A percentile compares a stretch with the other conserved stretches of the same genome.
Conservation (phyloP, 2,888 invertebrate species). For the Salpingus planirostris region DNA sequence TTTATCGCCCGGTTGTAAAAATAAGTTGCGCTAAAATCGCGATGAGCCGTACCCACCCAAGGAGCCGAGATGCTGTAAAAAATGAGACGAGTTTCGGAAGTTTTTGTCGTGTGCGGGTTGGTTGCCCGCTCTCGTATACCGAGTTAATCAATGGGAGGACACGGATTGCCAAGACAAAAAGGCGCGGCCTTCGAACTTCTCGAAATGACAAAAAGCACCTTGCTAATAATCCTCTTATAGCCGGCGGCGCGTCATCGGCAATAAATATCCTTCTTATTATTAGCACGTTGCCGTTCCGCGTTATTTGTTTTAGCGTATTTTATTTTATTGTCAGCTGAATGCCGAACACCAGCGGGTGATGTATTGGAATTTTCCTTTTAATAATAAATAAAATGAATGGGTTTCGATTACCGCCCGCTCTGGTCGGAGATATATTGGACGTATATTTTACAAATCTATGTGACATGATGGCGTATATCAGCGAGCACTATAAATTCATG, state of each 20-base stretch:
- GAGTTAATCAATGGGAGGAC: not conserved
- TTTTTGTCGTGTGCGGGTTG: too few relatives aligned
- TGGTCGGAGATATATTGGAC: constrained; percentile 13
- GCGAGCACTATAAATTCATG: constrained; percentile 32
- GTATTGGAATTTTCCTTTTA: constrained; percentile 5
- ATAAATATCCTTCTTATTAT: too few relatives aligned
- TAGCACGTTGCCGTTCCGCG: too few relatives aligned
- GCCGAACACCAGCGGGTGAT: constrained; percentile 1
- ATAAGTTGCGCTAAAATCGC: too few relatives aligned
- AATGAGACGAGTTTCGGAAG: too few relatives aligned
- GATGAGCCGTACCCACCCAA: too few relatives aligned
- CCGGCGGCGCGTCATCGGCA: too few relatives aligned
- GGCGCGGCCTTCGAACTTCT: not conserved
- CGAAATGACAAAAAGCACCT: not conserved
- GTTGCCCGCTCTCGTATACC: too few relatives aligned
- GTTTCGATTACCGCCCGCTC: constrained; percentile 11
- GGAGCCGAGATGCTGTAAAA: too few relatives aligned
- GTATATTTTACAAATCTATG: constrained; percentile 24
- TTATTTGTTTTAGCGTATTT: too few relatives aligned
- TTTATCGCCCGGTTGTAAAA: too few relatives aligned
- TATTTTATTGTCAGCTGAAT: too few relatives aligned
- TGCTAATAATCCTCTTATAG: not conserved
- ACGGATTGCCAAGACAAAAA: not conserved
- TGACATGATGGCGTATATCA: constrained; percentile 29
- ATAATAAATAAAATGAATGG: constrained; percentile 16